phyloP scores from a whole-genome alignment of 1,140 invertebrate species.

The Zophobas atratus region DNA sequence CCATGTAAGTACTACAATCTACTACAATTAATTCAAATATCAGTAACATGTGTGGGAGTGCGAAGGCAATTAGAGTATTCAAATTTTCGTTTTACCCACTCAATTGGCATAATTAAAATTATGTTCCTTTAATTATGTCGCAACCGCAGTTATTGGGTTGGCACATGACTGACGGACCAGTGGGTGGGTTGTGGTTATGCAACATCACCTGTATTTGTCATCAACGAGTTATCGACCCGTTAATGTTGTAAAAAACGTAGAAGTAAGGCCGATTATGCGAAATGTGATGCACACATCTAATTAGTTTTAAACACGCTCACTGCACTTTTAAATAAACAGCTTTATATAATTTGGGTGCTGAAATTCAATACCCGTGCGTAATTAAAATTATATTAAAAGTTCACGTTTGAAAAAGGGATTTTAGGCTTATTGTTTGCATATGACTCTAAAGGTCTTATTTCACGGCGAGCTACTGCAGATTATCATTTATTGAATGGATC shows the following conservation, averaged over 20 bases:
- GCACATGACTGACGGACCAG: conserved; percentile 20
- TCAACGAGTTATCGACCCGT: conserved; percentile 3
- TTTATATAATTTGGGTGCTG: not conserved
- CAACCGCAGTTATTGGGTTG: conserved; percentile 36
- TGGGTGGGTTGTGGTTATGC: conserved; percentile 28
- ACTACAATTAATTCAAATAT: too few relatives aligned
- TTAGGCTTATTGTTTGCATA: not conserved
- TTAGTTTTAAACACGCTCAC: not conserved
- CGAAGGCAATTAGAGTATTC: conserved; percentile 1
- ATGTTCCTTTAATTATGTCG: conserved; percentile 22
- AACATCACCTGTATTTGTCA: conserved; percentile 30
- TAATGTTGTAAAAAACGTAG: not conserved
- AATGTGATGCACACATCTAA: conserved; percentile 4
- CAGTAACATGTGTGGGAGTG: not conserved
- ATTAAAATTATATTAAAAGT: not conserved
- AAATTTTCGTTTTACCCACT: not conserved
- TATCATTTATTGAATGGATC: too few relatives aligned
- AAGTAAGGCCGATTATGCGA: not conserved
- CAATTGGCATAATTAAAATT: conserved; percentile 24
- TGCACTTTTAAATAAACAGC: not conserved
- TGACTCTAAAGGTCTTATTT: too few relatives aligned
- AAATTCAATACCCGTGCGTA: not conserved
- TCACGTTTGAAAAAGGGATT: not conserved
- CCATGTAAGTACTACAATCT: too few relatives aligned
- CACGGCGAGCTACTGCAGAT: too few relatives aligned